These are phyloP conservation scores for Amblyteles armatorius DNA, from an alignment of 2,888 invertebrate species.

Conservation along the genomic window DNA sequence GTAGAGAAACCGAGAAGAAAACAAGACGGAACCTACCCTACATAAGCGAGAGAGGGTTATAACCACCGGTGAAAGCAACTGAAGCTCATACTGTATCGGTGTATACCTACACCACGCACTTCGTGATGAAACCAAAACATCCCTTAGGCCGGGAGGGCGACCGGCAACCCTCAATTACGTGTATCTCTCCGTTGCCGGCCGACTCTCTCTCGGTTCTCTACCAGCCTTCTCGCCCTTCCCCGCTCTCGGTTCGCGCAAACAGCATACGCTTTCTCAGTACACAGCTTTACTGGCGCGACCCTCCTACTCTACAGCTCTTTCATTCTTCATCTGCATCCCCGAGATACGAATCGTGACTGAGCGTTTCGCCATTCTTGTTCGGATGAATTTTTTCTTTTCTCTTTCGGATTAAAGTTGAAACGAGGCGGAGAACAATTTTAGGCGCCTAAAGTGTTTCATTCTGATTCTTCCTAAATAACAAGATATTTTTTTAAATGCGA, in stretches of 20 bases:
- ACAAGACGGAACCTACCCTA: constrained; percentile 43
- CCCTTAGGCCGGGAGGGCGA: constrained; percentile 77
- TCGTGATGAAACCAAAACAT: constrained; percentile 83
- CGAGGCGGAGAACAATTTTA: neutral
- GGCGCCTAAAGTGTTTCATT: neutral
- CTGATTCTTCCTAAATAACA: neutral
- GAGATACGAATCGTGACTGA: constrained; percentile 24
- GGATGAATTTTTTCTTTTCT: neutral
- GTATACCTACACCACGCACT: constrained; percentile 49
- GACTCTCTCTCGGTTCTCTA: constrained; percentile 13
- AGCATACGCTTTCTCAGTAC: constrained; percentile 42
- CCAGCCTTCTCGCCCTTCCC: constrained; percentile 58
- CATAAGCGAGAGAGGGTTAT: neutral
- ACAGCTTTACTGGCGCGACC: constrained; percentile 25
- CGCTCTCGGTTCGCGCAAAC: constrained; percentile 38
- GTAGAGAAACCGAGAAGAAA: constrained; percentile 50
- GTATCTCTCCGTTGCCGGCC: constrained; percentile 58
- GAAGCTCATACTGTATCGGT: neutral
- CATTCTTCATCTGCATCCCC: constrained; percentile 27
- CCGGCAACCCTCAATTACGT: constrained; percentile 80
- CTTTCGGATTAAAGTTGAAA: neutral
- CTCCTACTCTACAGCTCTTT: constrained; percentile 7
- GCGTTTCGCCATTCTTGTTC: constrained; percentile 17
- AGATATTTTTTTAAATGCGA: too few species aligned
- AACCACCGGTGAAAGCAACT: neutral